phyloP scores from a whole-genome alignment of 2,888 invertebrate species.

The Epistrophe grossulariae region DNA sequence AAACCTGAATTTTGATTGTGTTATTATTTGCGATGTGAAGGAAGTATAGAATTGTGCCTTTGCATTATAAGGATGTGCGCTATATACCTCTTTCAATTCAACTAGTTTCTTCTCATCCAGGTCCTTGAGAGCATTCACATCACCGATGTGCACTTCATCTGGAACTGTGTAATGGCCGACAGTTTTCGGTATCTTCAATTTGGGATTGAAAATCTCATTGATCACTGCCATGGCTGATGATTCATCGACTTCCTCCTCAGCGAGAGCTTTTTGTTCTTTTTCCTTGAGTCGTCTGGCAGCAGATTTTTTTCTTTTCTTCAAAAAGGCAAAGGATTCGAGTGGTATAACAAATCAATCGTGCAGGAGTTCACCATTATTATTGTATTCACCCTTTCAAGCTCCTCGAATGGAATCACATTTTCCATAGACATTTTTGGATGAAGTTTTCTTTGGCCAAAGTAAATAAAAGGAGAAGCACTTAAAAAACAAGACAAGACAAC shows the following conservation, averaged over 20 bases:
- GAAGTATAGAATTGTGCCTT: not conserved
- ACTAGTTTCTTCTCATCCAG: conserved; percentile 86
- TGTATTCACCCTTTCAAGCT: conserved; percentile 81
- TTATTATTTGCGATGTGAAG: conserved; percentile 22
- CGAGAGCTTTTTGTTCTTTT: conserved; percentile 77
- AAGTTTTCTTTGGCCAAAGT: not conserved
- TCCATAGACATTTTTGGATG: conserved; percentile 80
- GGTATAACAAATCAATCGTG: conserved; percentile 48
- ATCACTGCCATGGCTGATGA: conserved; percentile 82
- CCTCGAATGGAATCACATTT: conserved; percentile 81
- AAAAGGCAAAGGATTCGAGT: conserved; percentile 25
- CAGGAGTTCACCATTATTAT: conserved; percentile 15
- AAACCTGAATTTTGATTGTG: conserved; percentile 84
- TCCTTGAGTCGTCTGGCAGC: conserved; percentile 79
- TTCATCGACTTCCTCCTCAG: conserved; percentile 77
- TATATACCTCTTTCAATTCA: conserved; percentile 88
- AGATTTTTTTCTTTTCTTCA: conserved; percentile 81
- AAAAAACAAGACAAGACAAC: conserved; percentile 41
- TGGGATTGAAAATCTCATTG: conserved; percentile 83
- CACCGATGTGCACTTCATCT: conserved; percentile 80
- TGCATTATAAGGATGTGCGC: conserved; percentile 31
- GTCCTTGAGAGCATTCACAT: conserved; percentile 85
- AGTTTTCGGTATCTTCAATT: conserved; percentile 81
- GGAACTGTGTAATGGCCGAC: conserved; percentile 81
- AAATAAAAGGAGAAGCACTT: conserved; percentile 23